These are phyloP conservation scores for Limnephilus marmoratus DNA, from an alignment of 2,888 invertebrate genomes.

Conservation along the genomic window DNA sequence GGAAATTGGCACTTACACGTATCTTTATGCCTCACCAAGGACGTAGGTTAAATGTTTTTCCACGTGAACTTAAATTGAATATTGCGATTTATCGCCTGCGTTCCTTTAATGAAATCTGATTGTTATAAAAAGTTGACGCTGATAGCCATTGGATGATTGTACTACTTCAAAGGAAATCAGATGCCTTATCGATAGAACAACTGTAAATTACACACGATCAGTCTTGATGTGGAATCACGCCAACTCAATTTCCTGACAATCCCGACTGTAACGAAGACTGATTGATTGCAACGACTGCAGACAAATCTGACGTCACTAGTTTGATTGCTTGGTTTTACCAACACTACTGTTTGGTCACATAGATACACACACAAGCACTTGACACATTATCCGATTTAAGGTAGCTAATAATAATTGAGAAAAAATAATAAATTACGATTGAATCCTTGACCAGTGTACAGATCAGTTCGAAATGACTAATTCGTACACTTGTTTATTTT, in stretches of 20 bases:
- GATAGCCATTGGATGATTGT: neutral
- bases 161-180: neutral
- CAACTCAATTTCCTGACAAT: neutral
- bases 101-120: neutral
- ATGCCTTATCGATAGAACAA: neutral
- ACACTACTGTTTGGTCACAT: neutral
- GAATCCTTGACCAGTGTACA: neutral
- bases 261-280: neutral
- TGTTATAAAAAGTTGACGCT: neutral
- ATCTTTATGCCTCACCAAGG: neutral
- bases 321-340: neutral
- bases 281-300: neutral
- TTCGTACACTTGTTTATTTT: neutral
- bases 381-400: neutral
- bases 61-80: neutral
- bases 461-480: neutral
- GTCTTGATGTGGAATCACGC: neutral
- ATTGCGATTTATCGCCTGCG: neutral
- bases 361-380: neutral
- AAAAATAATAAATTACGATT: neutral
- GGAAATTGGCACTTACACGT: neutral
- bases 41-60: neutral
- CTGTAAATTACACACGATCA: neutral
- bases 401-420: neutral
- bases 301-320: neutral